Percentiles rank a stretch among this genome's conserved stretches.
Conservation (phyloP, 2,888 invertebrate genomes). For the Metellina segmentata region DNA sequence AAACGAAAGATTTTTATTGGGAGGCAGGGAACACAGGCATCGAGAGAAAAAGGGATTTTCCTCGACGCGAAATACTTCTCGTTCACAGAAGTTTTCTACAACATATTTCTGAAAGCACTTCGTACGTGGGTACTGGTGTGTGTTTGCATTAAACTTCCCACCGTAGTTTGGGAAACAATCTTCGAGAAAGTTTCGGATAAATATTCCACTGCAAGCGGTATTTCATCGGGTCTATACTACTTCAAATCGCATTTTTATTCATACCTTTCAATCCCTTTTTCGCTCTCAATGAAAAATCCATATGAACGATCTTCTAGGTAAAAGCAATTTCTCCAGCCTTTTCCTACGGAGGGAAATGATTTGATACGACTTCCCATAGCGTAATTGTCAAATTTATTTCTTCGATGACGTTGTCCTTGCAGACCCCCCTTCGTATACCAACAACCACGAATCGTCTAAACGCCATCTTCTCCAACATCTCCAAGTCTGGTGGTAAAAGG, state of each 20-base stretch:
- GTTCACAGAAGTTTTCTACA: neutral
- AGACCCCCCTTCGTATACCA: no score
- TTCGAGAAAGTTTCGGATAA: neutral
- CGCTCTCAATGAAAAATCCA: conserved; percentile 7
- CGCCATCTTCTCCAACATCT: no score
- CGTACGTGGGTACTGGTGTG: neutral
- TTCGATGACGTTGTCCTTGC: neutral
- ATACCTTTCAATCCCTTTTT: conserved; percentile 27
- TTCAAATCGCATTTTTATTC: neutral
- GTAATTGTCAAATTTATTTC: conserved; percentile 35
- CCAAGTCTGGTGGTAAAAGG: no score
- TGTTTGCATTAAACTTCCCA: neutral
- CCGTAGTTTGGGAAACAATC: neutral
- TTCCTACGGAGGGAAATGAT: conserved; percentile 14
- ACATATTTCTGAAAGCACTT: neutral
- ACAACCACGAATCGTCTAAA: no score
- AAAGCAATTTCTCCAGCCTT: conserved; percentile 14
- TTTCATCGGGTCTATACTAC: neutral
- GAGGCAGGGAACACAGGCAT: neutral
- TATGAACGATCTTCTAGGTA: neutral
- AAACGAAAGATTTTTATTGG: neutral
- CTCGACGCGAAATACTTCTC: no score
- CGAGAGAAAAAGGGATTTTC: no score
- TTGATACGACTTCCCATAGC: conserved; percentile 28
- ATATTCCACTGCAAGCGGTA: neutral